Evolutionary conservation across 2,797 vertebrate genomes (phyloP).

Genomic region (Epinephelus malabaricus): DNA sequence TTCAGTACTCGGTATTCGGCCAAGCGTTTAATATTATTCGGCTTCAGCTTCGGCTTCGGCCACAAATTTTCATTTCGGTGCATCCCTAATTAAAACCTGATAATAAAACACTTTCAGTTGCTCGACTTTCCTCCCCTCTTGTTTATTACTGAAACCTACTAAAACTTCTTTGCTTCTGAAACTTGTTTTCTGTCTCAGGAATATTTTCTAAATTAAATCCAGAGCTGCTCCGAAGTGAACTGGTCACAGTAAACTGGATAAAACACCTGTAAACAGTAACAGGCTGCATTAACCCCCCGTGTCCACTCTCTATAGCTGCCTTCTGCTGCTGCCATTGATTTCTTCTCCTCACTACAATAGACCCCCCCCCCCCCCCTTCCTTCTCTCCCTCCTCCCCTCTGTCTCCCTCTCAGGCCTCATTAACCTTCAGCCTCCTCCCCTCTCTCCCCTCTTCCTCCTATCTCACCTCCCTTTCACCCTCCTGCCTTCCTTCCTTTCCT

Average conservation of each 20-base stretch:
- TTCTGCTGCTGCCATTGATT: slow-evolving; percentile 77
- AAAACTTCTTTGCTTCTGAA: not conserved
- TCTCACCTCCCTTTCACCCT: slow-evolving; percentile 42
- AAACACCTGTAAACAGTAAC: slow-evolving; percentile 15
- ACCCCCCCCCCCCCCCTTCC: not conserved
- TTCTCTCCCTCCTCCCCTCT: not conserved
- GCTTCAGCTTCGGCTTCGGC: too few relatives aligned
- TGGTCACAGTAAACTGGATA: not conserved
- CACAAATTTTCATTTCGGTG: too few relatives aligned
- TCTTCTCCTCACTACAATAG: slow-evolving; percentile 53
- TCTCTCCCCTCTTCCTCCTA: slow-evolving; percentile 40
- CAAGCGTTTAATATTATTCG: too few relatives aligned
- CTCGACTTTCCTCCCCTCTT: not conserved
- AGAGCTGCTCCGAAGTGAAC: not conserved
- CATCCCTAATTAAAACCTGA: not conserved
- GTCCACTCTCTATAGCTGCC: slow-evolving; percentile 48
- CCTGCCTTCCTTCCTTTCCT: not conserved
- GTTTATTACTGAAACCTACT: not conserved
- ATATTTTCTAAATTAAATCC: not conserved
- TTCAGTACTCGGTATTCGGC: too few relatives aligned
- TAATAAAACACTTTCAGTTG: not conserved
- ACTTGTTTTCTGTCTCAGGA: not conserved
- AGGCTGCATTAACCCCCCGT: slow-evolving; percentile 40
- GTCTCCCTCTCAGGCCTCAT: slow-evolving; percentile 68
- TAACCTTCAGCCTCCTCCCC: slow-evolving; percentile 63